Conservation (phyloP, 2,113 vertebrate species). For the Poicephalus gulielmi region DNA sequence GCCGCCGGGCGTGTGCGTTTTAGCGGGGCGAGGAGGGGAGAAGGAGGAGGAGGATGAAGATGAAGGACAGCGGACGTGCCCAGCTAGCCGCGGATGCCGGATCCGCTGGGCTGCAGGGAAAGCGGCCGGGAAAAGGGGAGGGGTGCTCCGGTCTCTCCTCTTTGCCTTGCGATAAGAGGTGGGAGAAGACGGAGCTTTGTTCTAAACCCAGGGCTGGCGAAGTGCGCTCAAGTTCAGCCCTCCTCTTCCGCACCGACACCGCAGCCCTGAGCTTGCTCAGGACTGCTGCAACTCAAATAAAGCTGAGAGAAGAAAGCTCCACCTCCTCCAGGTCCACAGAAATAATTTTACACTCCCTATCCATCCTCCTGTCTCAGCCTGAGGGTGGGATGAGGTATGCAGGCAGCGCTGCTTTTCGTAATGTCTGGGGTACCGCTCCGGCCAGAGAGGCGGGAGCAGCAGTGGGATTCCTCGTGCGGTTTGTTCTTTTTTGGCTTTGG, state of each 20-base stretch:
- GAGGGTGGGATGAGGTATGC: background rate
- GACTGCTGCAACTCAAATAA: background rate
- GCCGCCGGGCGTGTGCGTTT: background rate
- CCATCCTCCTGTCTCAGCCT: background rate
- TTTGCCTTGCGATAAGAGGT: background rate
- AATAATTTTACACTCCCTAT: background rate
- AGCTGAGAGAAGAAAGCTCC: background rate
- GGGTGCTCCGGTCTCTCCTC: background rate
- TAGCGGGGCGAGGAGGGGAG: background rate
- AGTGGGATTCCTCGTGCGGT: background rate
- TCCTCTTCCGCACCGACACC: fast-evolving
- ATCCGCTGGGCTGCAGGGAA: background rate
- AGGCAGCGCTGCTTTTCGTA: background rate
- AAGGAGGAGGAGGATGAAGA: background rate
- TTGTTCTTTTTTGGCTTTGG: background rate
- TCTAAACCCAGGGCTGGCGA: background rate
- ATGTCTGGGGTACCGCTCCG: background rate
- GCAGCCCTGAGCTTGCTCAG: background rate
- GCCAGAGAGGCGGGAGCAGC: background rate
- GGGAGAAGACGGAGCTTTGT: background rate
- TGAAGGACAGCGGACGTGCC: background rate
- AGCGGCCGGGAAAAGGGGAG: background rate
- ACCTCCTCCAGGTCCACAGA: background rate
- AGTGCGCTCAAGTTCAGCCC: background rate
- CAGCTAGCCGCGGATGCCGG: background rate